Percentiles rank a stretch among this genome's conserved stretches.
Evolutionary conservation across 2,888 invertebrate species (phyloP).

Genomic region (Eurytoma californica): DNA sequence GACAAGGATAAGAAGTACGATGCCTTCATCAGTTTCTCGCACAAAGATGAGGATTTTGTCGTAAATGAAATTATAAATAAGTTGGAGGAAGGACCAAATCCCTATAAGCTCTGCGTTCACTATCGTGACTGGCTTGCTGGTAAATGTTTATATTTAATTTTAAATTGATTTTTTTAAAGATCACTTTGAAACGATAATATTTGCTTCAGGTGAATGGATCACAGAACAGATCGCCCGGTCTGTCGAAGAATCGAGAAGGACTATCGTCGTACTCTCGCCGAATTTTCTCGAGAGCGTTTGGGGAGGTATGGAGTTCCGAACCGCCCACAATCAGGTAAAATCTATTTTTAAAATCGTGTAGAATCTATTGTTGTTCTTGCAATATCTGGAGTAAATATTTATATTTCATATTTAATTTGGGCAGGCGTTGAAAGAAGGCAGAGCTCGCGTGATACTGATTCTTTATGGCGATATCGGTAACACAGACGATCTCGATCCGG

Average conservation of each 20-base stretch:
- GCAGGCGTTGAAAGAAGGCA: conserved; percentile 82
- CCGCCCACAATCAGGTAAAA: conserved; percentile 78
- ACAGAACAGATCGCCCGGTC: conserved; percentile 82
- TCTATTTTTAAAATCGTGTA: too few relatives aligned
- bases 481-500: conserved; percentile 80
- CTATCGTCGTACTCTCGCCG: conserved; percentile 83
- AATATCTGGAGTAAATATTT: too few relatives aligned
- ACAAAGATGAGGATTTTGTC: conserved; percentile 85
- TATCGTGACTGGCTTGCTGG: conserved; percentile 85
- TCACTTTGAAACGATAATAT: too few relatives aligned
- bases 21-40: conserved; percentile 88
- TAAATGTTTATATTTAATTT: conserved; percentile 72
- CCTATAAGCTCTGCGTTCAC: conserved; percentile 85
- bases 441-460: conserved; percentile 83
- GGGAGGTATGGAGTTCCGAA: conserved; percentile 85
- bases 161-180: too few relatives aligned
- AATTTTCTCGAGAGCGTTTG: conserved; percentile 86
- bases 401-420: neutral
- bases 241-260: conserved; percentile 82
- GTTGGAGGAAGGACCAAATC: conserved; percentile 80
- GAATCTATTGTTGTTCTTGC: too few relatives aligned
- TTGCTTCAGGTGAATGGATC: conserved; percentile 80
- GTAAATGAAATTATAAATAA: conserved; percentile 81
- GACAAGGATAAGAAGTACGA: conserved; percentile 84
- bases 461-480: conserved; percentile 83